These are phyloP conservation scores for Cephus nigrinus DNA, from an alignment of 2,888 invertebrate species.

Conservation along the genomic window DNA sequence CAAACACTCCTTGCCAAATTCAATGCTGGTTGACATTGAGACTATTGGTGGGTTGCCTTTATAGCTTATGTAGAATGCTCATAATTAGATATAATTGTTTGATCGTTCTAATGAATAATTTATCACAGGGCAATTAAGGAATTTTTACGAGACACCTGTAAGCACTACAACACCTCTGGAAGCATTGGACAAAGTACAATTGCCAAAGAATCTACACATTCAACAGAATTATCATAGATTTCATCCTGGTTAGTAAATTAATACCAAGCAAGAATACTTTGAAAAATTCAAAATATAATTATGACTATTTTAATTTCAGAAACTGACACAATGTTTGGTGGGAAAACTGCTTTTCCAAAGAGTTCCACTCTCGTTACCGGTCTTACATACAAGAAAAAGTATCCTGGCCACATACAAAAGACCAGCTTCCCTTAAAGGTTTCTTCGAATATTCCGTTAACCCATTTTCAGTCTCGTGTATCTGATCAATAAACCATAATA, in stretches of 20 bases:
- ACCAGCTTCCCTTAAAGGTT: constrained; percentile 24
- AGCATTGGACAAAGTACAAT: constrained; percentile 74
- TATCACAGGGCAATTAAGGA: constrained; percentile 73
- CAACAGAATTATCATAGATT: constrained; percentile 85
- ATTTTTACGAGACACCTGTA: constrained; percentile 81
- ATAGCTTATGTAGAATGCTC: constrained; percentile 34
- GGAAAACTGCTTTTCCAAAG: constrained; percentile 86
- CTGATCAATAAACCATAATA: not conserved
- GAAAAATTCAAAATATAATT: not conserved
- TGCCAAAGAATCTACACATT: constrained; percentile 90
- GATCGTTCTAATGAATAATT: constrained; percentile 8
- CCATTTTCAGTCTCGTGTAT: not conserved
- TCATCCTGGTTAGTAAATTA: constrained; percentile 75
- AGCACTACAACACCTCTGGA: constrained; percentile 80
- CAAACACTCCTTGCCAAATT: constrained; percentile 84
- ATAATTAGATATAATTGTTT: not conserved
- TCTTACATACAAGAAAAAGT: constrained; percentile 84
- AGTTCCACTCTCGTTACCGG: constrained; percentile 88
- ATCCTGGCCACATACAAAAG: constrained; percentile 77
- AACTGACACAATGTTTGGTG: constrained; percentile 78
- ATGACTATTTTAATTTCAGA: constrained; percentile 63
- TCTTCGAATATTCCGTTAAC: not conserved
- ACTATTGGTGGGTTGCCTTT: constrained; percentile 73
- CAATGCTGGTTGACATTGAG: constrained; percentile 79
- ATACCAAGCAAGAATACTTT: constrained; percentile 18